Evolutionary conservation across 2,888 invertebrate species (phyloP), one percentile per base, ranked within the genome.

Genomic region (Bellardia bayeri): DNA sequence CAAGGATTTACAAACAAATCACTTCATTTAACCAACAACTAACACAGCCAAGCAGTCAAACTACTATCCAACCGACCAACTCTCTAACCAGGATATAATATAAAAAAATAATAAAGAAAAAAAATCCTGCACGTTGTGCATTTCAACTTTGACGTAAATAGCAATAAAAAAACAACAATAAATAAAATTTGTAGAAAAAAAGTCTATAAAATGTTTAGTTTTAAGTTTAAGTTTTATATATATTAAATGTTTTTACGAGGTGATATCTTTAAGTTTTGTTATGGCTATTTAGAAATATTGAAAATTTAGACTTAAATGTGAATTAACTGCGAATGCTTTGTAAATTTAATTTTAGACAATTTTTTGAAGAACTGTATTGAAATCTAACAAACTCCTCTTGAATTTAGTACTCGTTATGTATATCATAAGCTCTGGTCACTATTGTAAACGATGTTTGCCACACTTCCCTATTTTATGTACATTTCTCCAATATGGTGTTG

Each of bases 1-100:
- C 63, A 81, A 66, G 84, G 76, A 85, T 85, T 82, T 74, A 56
- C 78, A 87, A 85, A 79, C 87, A 74, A 87, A 78, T 82, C 82
- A 87, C 84, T 85, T 85, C 68, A 82, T 82, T 87, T 84, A 56
- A 72, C 78, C 74, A 69, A 84, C 40, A 79, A 68, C 45, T 49
- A 71, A 68, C 49, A 16, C 71, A 74, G 45, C 8, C 33, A 74
- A 81, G 37, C 13, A 33, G 68, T 78, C 49, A 82, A 61, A 30
- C 33, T 40, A 49, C 74, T 45, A 33, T 49, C 37, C 56, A 74
- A 72, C 49, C 51, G 61, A 82, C 61, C 45, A 64, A 49, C 56
- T 54, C 54, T 64, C 45, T 58, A 80, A 61, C 37, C 71, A 64
- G 75, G 82, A 76, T 85, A 54, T 68, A 58, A 40, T 66, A 54